Base-by-base conservation (phyloP, 2,888 invertebrate species). In the Drosophila anomelani region DNA sequence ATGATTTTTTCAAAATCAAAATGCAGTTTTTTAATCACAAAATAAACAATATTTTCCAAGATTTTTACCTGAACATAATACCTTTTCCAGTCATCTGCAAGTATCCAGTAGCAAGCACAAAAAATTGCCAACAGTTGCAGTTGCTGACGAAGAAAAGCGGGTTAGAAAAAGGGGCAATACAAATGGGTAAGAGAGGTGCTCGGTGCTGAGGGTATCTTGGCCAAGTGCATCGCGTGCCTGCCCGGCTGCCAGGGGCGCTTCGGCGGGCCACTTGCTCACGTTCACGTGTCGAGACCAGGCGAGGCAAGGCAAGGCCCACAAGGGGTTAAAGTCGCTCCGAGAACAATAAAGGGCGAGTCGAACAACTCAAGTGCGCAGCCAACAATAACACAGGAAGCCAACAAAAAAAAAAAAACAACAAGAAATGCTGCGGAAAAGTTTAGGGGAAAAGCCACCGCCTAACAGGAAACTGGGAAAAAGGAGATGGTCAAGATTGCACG, bases 161-260 rank as follows among this genome's bases (percentile, higher is more conserved):
- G 32, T 13, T 7, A 23, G 41, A 36, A 61, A 41, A 41, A 10
- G 41, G 17, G n/a, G 55, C 54, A 23, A 36, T 15, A 58, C 57
- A 63, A 72, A 60, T 68, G 73, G 58, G 39, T 5, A 20, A 43
- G 8, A 29, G 36, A 47, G 51, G 26, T 38, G 72, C 32, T 58
- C 34, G 55, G 38, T 26, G 38, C 26, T 44, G 60, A 36, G 71
- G 71, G 71, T 71, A 64, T 58, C 85, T 80, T 83, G 85, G 88
- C 88, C 88, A 88, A 86, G 85, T 88, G 86, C 88, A 86, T 86
- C 85, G 85, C 85, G 86, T 86, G 85, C 85, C 77, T 76, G 46
- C 51, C 51, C 9, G 51, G 32, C 49, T 34, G 49, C 76, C 76
- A 71, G 59, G 63, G 76, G 76, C 75, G 39, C 44, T 57, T 55